A percentile compares a stretch with the other conserved stretches of the same genome.
Evolutionary conservation across 35 echinoderm and acorn worm genomes (phyloP).

Genomic region (Ophiothrix spiculata): DNA sequence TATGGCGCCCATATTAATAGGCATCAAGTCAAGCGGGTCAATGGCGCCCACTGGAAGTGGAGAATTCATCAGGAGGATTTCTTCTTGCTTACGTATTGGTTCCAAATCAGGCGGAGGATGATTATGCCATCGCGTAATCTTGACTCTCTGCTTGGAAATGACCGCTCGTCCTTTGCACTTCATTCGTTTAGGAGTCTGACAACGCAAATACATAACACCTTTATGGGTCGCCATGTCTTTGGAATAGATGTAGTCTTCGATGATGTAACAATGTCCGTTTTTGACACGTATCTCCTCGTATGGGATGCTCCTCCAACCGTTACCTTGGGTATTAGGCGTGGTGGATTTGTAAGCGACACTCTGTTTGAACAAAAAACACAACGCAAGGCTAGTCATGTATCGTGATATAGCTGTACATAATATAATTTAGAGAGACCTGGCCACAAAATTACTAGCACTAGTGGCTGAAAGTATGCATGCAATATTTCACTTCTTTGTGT

Average conservation of each 20-base stretch:
- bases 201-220: conserved; percentile 1
- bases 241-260: not conserved
- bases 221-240: not conserved
- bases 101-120: not conserved
- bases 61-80: not conserved
- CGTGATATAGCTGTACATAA: no score
- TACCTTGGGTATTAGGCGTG: not conserved
- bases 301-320: not conserved
- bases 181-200: not conserved
- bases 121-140: conserved; percentile 3
- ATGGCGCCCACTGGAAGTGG: no score
- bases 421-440: no score
- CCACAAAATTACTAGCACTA: no score
- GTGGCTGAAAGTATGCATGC: no score
- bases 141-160: not conserved
- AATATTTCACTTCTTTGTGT: no score
- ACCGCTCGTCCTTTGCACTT: not conserved
- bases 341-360: not conserved
- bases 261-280: not conserved
- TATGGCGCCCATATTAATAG: no score
- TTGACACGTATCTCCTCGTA: not conserved
- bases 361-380: conserved; percentile 16
- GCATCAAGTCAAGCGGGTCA: no score
- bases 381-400: not conserved
- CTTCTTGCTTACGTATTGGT: not conserved